A percentile compares a stretch with the other conserved stretches of the same genome.
Evolutionary conservation across 1,140 invertebrate species (phyloP).

Genomic region (Probaryconus sp.): DNA sequence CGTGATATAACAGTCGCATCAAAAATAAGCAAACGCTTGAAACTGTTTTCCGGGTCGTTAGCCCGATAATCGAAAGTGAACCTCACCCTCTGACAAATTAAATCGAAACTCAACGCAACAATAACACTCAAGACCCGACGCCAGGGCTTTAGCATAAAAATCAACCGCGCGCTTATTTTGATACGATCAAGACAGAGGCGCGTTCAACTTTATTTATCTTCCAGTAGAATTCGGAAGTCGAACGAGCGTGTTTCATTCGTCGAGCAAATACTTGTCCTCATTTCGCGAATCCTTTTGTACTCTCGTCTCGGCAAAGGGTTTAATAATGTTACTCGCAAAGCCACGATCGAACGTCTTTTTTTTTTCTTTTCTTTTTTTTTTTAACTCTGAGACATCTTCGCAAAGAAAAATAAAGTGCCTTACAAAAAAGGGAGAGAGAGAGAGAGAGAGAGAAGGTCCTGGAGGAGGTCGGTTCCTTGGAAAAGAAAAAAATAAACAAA

Average conservation of each 20-base stretch:
- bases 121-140: background rate
- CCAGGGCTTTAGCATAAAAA: constrained; percentile 24
- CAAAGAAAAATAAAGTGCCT: constrained; percentile 42
- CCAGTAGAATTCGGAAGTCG: constrained; percentile 40
- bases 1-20: too few relatives aligned
- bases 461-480: too few relatives aligned
- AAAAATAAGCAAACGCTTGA: constrained; percentile 4
- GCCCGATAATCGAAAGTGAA: background rate
- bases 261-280: constrained; percentile 53
- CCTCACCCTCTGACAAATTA: background rate
- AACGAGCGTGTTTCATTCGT: constrained; percentile 44
- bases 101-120: constrained; percentile 6
- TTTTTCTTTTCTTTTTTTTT: too few relatives aligned
- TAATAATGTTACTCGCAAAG: constrained; percentile 75
- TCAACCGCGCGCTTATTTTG: constrained; percentile 33
- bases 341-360: constrained; percentile 67
- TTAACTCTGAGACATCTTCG: constrained; percentile 64
- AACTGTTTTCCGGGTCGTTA: constrained; percentile 13
- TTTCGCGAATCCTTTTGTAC: constrained; percentile 50
- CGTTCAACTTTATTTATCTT: constrained; percentile 51
- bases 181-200: constrained; percentile 40
- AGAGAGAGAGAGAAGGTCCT: background rate
- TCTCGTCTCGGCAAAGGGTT: constrained; percentile 63
- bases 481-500: constrained; percentile 3
- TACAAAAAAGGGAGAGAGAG: constrained; percentile 6